Base-by-base conservation (phyloP, 1,140 invertebrate species). In the Apis dorsata region DNA sequence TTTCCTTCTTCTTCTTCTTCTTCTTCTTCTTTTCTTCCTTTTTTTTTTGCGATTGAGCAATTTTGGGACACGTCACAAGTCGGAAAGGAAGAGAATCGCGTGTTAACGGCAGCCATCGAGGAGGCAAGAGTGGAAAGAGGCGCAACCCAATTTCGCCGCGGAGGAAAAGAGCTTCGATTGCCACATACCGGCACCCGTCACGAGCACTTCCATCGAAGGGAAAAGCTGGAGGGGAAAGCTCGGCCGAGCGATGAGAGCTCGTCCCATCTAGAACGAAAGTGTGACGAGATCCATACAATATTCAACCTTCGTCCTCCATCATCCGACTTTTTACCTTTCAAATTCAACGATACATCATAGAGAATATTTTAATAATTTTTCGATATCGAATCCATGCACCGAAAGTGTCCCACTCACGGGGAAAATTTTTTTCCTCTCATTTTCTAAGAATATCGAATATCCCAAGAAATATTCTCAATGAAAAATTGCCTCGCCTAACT, bases 251-350 rank as follows among this genome's bases (percentile, higher is more conserved):
- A 59, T 75, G 79, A 74, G 63, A 79, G 80, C 79, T n/a, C 49
- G 74, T 86, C 73, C 44, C 63, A 60, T 49, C 55, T 53, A 53
- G 74, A 79, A 24, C 77, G 85, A 78, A 86, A 84, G 75, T 84
- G 73, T 86, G 82, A 81, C 70, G 79, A 87, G 79, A 87, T 71
- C 62, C 24, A 81, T 85, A 75, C 79, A 81, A 87, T 75, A 87
- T 88, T 88, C 70, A 78, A 59, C 21, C 63, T 53, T 70, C 59
- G 11, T 13, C 19, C 12, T 44, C 19, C 19, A 9, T 73, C 55
- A 8, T 57, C 17, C 4, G 9, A 49, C 24, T n/a, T 28, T 24
- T 55, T 34, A 5, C 28, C 70, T 28, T 34, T 44, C 17, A 19
- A 12, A 44, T 68, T 13, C 15, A 7, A 44, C 34, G 4, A 44